Evolutionary conservation across 2,113 vertebrate species (phyloP).

Genomic region (Dascyllus trimaculatus): DNA sequence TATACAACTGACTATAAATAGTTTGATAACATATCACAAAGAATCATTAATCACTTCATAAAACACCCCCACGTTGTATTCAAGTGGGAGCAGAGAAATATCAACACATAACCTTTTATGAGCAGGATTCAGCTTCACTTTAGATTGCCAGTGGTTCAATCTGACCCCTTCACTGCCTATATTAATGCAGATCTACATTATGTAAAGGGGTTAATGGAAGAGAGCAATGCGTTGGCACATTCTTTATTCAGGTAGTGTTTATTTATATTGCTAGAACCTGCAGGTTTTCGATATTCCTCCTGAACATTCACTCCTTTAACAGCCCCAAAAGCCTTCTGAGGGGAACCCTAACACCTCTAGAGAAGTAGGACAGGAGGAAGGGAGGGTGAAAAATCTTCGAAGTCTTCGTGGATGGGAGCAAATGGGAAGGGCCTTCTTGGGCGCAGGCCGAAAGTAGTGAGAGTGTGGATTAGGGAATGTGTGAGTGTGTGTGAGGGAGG

Average conservation of each 20-base stretch:
- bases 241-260: background rate
- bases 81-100: background rate
- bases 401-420: slow-evolving; percentile 2
- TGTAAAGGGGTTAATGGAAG: background rate
- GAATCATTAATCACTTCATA: too few relatives aligned
- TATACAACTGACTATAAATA: too few relatives aligned
- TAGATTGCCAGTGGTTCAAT: background rate
- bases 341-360: too few relatives aligned
- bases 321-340: background rate
- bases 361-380: background rate
- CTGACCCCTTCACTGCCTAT: background rate
- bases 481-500: slow-evolving; percentile 33
- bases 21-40: too few relatives aligned
- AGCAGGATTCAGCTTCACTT: background rate
- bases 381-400: slow-evolving; percentile 16
- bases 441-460: background rate
- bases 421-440: slow-evolving; percentile 16
- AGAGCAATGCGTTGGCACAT: background rate
- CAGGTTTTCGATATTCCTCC: background rate
- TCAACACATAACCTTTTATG: too few relatives aligned
- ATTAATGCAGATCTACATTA: background rate
- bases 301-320: background rate
- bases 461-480: slow-evolving; percentile 28
- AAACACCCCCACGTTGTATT: background rate
- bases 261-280: background rate